Base-by-base conservation (phyloP, 2,113 vertebrate genomes). In the Ranitomeya variabilis region DNA sequence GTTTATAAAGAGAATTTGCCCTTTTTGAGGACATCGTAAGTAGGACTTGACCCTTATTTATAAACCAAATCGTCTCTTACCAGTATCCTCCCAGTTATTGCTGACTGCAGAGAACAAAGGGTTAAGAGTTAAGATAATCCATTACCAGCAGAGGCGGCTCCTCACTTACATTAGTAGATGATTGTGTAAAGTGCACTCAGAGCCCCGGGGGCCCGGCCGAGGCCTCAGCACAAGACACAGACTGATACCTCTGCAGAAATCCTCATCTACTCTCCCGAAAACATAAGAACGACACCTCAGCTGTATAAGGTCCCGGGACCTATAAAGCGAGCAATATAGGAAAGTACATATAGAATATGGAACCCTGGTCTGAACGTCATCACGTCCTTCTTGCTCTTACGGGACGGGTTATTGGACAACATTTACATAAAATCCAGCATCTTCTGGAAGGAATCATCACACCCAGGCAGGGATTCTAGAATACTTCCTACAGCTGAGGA, bases 21-120 rank as follows among this genome's bases (percentile, higher is more conserved):
- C 37, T 45, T 45, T 45, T 45, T 45, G 3, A 45, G 37, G 37
- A 45, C 37, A 4, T 45, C 37, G 3, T 45, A 45, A 45, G 3
- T 3, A 45, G 37, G 37, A 45, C 37, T 45, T 45, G 37, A 45
- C 5, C 37, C 3, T 71, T 2, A 16, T 71, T 71, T 71, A 26
- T 71, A 37, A 7, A 2, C 37, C 5, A 71, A 13, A 13, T 26
- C 1, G 7, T 31, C 26, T 71, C 67, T 31, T 26, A 13, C 66
- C 59, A 62, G 12, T 45, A 45, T 45, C 37, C 37, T 45, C 37
- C 62, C 19, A 21, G 62, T 69, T 69, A 77, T 52, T 37, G 11
- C 77, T 79, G 45, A 55, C 51, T 79, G 23, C 78, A 59, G 78
- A 15, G 23, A 80, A 80, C 54, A 60, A 80, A 21, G 81, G 45